These are phyloP conservation scores for Drosophila percnosoma DNA, from an alignment of 2,888 invertebrate species.

Conservation along the genomic window DNA sequence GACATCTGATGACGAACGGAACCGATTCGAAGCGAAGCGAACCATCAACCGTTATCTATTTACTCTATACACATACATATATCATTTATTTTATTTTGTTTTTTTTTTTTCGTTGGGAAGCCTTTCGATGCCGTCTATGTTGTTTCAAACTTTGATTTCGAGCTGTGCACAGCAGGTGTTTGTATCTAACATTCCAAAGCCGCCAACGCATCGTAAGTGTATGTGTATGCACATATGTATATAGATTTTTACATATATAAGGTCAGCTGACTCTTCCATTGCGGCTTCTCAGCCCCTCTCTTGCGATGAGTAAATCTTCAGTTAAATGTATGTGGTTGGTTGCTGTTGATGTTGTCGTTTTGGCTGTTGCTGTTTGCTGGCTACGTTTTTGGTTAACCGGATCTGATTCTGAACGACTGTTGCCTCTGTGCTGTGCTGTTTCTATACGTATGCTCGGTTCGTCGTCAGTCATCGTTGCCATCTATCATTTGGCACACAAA, in stretches of 20 bases:
- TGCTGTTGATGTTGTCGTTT: slow-evolving; percentile 21
- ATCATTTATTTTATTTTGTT: slow-evolving; percentile 11
- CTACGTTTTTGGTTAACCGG: slow-evolving; percentile 74
- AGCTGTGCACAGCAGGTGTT: slow-evolving; percentile 58
- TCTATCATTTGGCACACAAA: slow-evolving; percentile 55
- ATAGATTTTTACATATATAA: slow-evolving; percentile 17
- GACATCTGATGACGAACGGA: slow-evolving; percentile 49
- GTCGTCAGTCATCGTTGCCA: slow-evolving; percentile 48
- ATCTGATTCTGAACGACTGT: slow-evolving; percentile 71
- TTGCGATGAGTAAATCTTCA: slow-evolving; percentile 25
- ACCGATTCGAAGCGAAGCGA: slow-evolving; percentile 1
- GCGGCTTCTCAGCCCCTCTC: slow-evolving; percentile 17
- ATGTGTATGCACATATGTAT: slow-evolving; percentile 4
- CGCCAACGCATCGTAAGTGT: slow-evolving; percentile 57
- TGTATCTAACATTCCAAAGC: slow-evolving; percentile 57
- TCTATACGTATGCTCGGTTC: slow-evolving; percentile 41
- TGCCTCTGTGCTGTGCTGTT: slow-evolving; percentile 50
- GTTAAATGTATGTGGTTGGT: slow-evolving; percentile 15
- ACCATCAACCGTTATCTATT: slow-evolving; percentile 11
- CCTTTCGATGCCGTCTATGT: slow-evolving; percentile 59
- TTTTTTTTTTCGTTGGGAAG: slow-evolving; percentile 28
- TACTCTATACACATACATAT: slow-evolving; percentile 2
- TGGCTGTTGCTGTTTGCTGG: slow-evolving; percentile 25
- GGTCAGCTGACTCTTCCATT: slow-evolving; percentile 60
- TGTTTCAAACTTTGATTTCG: slow-evolving; percentile 29